phyloP scores from a whole-genome alignment of 2,888 invertebrate species.

The Crioceris asparagi region DNA sequence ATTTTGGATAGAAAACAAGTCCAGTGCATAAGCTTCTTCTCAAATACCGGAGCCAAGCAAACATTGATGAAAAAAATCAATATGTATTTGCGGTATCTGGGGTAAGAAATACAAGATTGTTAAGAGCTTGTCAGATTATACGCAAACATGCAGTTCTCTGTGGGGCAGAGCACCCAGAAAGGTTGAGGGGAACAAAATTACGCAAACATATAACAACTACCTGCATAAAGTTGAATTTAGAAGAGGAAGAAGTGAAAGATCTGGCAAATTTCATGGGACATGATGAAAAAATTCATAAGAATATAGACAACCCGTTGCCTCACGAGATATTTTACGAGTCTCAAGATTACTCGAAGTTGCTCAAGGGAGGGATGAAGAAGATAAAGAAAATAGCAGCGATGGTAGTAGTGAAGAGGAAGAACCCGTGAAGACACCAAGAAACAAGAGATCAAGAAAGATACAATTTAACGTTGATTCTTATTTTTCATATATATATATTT shows the following conservation, averaged over 20 bases:
- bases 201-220: slow-evolving; percentile 24
- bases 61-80: slow-evolving; percentile 7
- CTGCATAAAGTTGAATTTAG: slow-evolving; percentile 18
- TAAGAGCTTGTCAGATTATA: too few species aligned
- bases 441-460: slow-evolving; percentile 5
- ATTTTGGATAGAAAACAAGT: slow-evolving; percentile 8
- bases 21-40: slow-evolving; percentile 8
- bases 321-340: slow-evolving; percentile 18
- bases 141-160: slow-evolving; percentile 18
- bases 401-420: slow-evolving; percentile 2
- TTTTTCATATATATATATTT: too few species aligned
- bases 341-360: slow-evolving; percentile 18
- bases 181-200: slow-evolving; percentile 18
- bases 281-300: slow-evolving; percentile 22
- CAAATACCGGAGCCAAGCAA: slow-evolving; percentile 5
- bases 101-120: slow-evolving; percentile 7
- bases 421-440: background rate
- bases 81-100: slow-evolving; percentile 14
- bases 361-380: slow-evolving; percentile 11
- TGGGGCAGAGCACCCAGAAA: slow-evolving; percentile 18
- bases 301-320: slow-evolving; percentile 17
- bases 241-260: slow-evolving; percentile 19
- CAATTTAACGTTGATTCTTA: background rate
- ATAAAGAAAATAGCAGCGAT: background rate
- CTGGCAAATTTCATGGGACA: slow-evolving; percentile 24